phyloP scores from a whole-genome alignment of 2,888 invertebrate species.

The Ectemnius continuus region DNA sequence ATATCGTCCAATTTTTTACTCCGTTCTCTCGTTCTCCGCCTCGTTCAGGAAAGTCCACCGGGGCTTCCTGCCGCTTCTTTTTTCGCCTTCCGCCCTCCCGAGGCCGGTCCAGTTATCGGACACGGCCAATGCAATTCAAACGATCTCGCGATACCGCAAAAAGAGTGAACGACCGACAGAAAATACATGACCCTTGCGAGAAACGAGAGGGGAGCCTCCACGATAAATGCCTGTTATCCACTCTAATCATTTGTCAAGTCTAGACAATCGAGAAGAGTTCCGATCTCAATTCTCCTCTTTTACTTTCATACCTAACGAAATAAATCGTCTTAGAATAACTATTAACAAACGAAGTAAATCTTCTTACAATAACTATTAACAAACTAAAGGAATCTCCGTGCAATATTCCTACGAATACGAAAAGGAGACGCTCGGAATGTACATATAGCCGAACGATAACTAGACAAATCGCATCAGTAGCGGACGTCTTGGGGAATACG shows the following conservation, averaged over 20 bases:
- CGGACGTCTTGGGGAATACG: constrained; percentile 42
- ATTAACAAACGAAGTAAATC: too few relatives aligned
- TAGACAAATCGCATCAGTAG: constrained; percentile 5
- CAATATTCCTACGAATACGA: constrained; percentile 7
- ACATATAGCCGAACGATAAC: too few relatives aligned
- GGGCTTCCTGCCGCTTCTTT: constrained; percentile 47
- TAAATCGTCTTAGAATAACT: too few relatives aligned
- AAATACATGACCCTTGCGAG: neutral
- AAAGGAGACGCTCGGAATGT: neutral
- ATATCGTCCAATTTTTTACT: constrained; percentile 73
- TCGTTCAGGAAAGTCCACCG: constrained; percentile 34
- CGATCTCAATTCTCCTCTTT: too few relatives aligned
- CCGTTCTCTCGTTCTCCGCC: constrained; percentile 28
- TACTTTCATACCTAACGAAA: too few relatives aligned
- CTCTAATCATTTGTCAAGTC: too few relatives aligned
- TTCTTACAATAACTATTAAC: too few relatives aligned
- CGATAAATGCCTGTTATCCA: neutral
- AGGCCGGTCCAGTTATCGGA: constrained; percentile 28
- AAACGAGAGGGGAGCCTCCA: neutral
- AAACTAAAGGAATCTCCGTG: too few relatives aligned
- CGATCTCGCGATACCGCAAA: constrained; percentile 9
- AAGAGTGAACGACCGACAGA: constrained; percentile 11
- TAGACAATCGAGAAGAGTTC: too few relatives aligned
- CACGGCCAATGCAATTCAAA: constrained; percentile 23
- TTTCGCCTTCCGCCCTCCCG: constrained; percentile 33